Base-by-base conservation (phyloP, 2,113 vertebrate genomes). In the Cephalopholis sonnerati region DNA sequence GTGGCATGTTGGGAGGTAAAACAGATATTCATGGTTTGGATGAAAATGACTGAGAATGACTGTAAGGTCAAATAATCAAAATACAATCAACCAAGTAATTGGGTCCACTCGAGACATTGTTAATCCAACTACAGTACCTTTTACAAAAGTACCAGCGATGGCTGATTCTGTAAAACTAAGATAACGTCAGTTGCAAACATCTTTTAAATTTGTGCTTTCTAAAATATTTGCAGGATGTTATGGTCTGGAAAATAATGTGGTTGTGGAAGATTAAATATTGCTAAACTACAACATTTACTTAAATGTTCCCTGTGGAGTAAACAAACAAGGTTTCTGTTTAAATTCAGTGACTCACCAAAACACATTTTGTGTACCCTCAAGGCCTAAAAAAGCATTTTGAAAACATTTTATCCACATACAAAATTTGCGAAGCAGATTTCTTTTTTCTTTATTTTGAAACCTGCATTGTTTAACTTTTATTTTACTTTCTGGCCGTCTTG, bases 51-150 rank as follows among this genome's bases (percentile, higher is more conserved):
- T n/a, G 16, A 27, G 3, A 44, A 17, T 29, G 27, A 41, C 12
- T 39, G 7, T 5, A n/a, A 22, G 54, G 53, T 17, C 25, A 59
- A 59, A 76, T 48, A 59, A 76, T 48, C 15, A 13, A 7, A 62
- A 48, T 18, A 20, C 67, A 72, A 55, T 68, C 44, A 78, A 24
- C 15, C 1, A 44, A 83, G 18, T 18, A 59, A 53, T 29, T 58
- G 13, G 4, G 7, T 46, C 39, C 32, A 13, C 1, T 15, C 17
- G 57, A 11, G 15, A 20, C 18, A 53, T 29, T 55, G 12, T 2
- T 25, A 3, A 46, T 58, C 4, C 0, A 61, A 4, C 15, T 39
- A 17, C 1, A 58, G 39, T 9, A 24, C 11, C 61, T 44, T 2
- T 29, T 9, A 10, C 7, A 6, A 32, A 7, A 51, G 29, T 20